phyloP scores from a whole-genome alignment of 2,797 vertebrate genomes.

The Linurgus olivaceus region DNA sequence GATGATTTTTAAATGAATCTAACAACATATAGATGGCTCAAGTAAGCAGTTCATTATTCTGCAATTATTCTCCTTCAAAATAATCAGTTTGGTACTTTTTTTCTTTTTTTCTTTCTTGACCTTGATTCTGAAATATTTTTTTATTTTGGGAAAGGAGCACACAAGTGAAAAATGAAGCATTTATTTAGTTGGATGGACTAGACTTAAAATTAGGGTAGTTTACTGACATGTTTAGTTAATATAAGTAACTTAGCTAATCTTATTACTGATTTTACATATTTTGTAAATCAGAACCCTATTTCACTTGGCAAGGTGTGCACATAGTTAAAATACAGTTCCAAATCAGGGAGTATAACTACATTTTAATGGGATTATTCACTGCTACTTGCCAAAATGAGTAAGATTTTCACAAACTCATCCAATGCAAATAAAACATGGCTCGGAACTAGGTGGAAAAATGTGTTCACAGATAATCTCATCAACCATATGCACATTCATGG shows the following conservation, averaged over 20 bases:
- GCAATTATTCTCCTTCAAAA: neutral
- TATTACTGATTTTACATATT: neutral
- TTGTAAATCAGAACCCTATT: neutral
- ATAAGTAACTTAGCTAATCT: neutral
- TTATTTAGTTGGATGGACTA: neutral
- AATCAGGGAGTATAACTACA: neutral
- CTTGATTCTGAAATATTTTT: neutral
- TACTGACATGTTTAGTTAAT: neutral
- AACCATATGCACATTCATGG: neutral
- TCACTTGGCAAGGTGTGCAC: neutral
- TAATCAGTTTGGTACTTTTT: neutral
- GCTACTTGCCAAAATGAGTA: neutral
- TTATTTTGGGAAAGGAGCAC: neutral
- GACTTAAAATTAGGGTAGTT: neutral
- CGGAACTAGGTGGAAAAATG: neutral
- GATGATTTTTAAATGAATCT: neutral
- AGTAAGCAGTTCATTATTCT: neutral
- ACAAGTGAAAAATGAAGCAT: fast-evolving
- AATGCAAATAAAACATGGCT: neutral
- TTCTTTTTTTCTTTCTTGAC: no score
- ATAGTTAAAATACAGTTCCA: neutral
- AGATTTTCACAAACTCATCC: neutral
- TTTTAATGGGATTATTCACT: neutral
- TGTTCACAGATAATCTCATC: neutral
- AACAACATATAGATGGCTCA: neutral